Evolutionary conservation across 2,888 invertebrate species (phyloP).

Genomic region (Trichopoda pennipes): DNA sequence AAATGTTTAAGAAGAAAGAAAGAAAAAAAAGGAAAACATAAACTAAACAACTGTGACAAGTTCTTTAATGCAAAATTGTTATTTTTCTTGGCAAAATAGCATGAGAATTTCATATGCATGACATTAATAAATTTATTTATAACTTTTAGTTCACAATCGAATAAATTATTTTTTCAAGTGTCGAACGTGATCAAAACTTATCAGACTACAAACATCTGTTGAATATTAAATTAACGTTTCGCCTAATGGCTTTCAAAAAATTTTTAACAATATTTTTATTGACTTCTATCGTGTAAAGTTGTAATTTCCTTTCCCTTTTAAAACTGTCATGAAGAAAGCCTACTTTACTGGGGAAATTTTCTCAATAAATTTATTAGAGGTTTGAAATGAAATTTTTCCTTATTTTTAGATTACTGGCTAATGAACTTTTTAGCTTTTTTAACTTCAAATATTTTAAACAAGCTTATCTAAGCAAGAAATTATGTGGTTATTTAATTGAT

Average conservation of each 20-base stretch:
- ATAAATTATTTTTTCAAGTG: constrained; percentile 57
- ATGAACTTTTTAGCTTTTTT: too few relatives aligned
- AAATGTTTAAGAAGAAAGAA: constrained; percentile 4
- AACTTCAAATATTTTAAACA: too few relatives aligned
- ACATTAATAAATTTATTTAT: constrained; percentile 66
- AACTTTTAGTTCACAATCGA: constrained; percentile 55
- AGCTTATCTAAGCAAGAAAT: too few relatives aligned
- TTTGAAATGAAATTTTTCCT: too few relatives aligned
- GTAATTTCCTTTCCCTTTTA: background rate
- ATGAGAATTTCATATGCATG: constrained; percentile 65
- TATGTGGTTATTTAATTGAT: too few relatives aligned
- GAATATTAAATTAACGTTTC: constrained; percentile 60
- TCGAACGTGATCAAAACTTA: constrained; percentile 69
- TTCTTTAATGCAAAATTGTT: constrained; percentile 51
- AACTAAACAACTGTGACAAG: constrained; percentile 43
- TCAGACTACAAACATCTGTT: constrained; percentile 62
- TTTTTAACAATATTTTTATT: constrained; percentile 15
- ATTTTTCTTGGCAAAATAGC: constrained; percentile 45
- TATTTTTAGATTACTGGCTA: too few relatives aligned
- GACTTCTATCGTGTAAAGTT: background rate
- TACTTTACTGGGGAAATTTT: too few relatives aligned
- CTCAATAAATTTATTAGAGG: too few relatives aligned
- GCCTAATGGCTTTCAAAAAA: constrained; percentile 21
- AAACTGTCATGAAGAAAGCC: too few relatives aligned
- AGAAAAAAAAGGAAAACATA: background rate